Percentiles rank a stretch among this genome's conserved stretches.
These are phyloP conservation scores for Coregonus suidteri DNA, from an alignment of 2,797 vertebrate species.

Conservation along the genomic window DNA sequence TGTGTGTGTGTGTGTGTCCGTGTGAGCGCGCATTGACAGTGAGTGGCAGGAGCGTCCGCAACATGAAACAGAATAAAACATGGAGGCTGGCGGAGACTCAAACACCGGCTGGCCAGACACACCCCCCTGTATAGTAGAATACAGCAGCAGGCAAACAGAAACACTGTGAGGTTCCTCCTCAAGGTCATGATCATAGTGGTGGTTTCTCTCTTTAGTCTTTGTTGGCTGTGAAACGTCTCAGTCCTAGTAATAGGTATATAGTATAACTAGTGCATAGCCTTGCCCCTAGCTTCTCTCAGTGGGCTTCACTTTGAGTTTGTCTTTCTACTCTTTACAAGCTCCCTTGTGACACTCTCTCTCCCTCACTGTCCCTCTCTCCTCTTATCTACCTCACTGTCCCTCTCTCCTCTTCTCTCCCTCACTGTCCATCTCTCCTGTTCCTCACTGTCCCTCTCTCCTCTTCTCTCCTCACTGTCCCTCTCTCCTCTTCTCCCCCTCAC, in stretches of 20 bases:
- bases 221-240: no score
- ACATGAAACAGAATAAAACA: conserved; percentile 7
- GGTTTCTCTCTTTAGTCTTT: not conserved
- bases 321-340: not conserved
- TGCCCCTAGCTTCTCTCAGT: no score
- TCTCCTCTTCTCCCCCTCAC: not conserved
- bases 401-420: not conserved
- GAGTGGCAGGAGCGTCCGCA: conserved; percentile 46
- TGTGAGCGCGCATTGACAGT: conserved; percentile 49
- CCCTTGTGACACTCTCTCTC: not conserved
- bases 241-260: no score
- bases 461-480: not conserved
- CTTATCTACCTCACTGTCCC: not conserved
- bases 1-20: conserved; percentile 42
- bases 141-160: conserved; percentile 2
- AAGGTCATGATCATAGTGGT: not conserved
- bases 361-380: not conserved
- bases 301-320: no score
- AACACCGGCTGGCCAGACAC: not conserved
- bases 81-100: not conserved
- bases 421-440: not conserved
- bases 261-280: no score
- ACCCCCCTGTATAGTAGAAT: conserved; percentile 1
- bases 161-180: not conserved
- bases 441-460: not conserved